Evolutionary conservation across 1,140 invertebrate species (phyloP), one percentile per base, ranked within the genome.

Genomic region (Drosophila lowei): DNA sequence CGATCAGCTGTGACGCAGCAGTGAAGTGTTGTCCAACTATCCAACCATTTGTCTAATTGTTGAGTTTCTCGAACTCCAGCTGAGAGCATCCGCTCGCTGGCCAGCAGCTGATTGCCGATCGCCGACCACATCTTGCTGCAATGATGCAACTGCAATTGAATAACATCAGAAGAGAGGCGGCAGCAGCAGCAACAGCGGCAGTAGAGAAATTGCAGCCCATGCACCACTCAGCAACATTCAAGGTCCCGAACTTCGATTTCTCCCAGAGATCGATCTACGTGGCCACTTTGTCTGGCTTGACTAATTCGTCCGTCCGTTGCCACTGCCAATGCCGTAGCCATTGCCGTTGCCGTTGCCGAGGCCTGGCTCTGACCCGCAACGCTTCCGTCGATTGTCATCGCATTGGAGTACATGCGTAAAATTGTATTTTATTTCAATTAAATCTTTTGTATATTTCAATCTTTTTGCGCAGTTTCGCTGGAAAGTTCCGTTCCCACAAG

Each of bases 131-230:
- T 77, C 59, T 60, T 64, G 44, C 54, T 43, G 21, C 28, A 34
- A 77, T 80, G 81, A 80, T 86, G 81, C 81, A 86, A 86, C 47
- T 78, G 77, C 77, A 67, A 86, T 84, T 84, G 76, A 84, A 84
- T 84, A 84, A 84, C 72, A 72, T 41, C 34, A 38, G 34, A 38
- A 38, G 11, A 13, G 34, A 53, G 53, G 53, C 47, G 23, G 47
- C 61, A 42, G 52, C 50, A 57, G 43, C 59, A 80, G 81, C 34
- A 42, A 6, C 23, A 23, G 50, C 57, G 8, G 52, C 46, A 57
- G 46, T 60, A 80, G 81, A 49, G 74, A 81, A 80, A 86, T 68
- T 81, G 68, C 72, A 54, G 65, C 70, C 54, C 48, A 61, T 56
- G 65, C 77, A 65, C 21, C 30, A 34, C 30, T 50, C 41, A 30